phyloP scores from a whole-genome alignment of 1,140 invertebrate genomes.

The Listronotus oregonensis region DNA sequence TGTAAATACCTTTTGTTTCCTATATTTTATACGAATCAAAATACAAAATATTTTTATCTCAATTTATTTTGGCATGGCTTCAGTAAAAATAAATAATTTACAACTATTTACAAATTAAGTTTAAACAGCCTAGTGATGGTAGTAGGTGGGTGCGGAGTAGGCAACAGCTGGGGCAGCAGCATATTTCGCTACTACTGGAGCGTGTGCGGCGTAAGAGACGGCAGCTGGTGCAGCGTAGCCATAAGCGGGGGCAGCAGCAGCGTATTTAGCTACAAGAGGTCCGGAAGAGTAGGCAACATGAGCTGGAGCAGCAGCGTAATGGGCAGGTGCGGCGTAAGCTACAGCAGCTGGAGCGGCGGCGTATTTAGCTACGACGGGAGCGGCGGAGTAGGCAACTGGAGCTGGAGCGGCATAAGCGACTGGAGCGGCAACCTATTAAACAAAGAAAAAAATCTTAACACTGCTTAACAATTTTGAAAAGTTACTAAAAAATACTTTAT shows the following conservation, averaged over 20 bases:
- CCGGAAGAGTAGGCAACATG: constrained; percentile 31
- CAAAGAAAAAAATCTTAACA: too few relatives aligned
- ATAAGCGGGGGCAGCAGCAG: constrained; percentile 28
- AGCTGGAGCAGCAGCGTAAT: constrained; percentile 46
- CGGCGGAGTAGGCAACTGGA: too few relatives aligned
- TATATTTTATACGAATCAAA: too few relatives aligned
- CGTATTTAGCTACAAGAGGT: constrained; percentile 47
- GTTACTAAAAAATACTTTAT: too few relatives aligned
- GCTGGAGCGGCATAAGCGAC: constrained; percentile 6
- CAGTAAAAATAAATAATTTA: constrained; percentile 6
- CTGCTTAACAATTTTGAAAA: too few relatives aligned
- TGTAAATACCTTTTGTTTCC: too few relatives aligned
- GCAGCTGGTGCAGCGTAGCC: constrained; percentile 34
- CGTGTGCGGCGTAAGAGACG: background rate
- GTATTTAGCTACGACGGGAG: constrained; percentile 31
- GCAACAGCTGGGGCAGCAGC: constrained; percentile 34
- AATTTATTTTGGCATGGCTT: constrained; percentile 8
- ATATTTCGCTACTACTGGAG: constrained; percentile 41
- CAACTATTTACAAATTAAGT: constrained; percentile 8
- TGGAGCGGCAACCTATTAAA: constrained; percentile 20
- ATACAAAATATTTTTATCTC: too few relatives aligned
- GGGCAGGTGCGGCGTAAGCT: constrained; percentile 40
- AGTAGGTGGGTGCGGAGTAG: constrained; percentile 36
- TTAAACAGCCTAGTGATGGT: constrained; percentile 13
- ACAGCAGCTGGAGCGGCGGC: constrained; percentile 36